Base-by-base conservation (phyloP, 2,797 vertebrate genomes). In the Zalophus californianus region DNA sequence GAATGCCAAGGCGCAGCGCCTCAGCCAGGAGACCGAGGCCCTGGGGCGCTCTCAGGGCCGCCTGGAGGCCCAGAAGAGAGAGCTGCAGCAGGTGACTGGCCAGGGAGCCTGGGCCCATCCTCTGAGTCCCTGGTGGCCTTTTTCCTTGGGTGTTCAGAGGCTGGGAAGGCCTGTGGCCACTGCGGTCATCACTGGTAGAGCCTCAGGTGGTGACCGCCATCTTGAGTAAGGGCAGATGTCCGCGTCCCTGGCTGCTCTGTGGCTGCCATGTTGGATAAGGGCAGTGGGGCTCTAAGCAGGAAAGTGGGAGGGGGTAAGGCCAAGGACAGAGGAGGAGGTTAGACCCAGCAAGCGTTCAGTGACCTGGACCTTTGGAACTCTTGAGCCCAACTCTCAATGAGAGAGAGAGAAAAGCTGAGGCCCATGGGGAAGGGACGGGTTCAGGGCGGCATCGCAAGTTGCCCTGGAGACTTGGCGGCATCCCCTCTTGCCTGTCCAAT, bases 61-160 rank as follows among this genome's bases (percentile, higher is more conserved):
- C 41, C 98, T 99, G 94, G 99, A 99, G 97, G 99, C 99, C 20
- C 99, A 99, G 98, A 99, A 99, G 98, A 99, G 98, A 68, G 99
- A 99, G 97, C 99, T 99, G 97, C 99, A 99, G 92, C 99, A 99
- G 99, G 99, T 99, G 94, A 83, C 58, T 2, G 0, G 16, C 44
- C 7, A 7, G 68, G 72, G 82, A 44, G 14, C 6, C 56, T 1
- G 35, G 44, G 35, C 21, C 27, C n/a, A 4, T 27, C 18, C 3
- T 62, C 52, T 48, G n/a, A 4, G 7, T 14, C 41, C 41, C 60
- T 21, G 16, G 13, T 15, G 41, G 11, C n/a, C 52, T 35, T 23
- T 13, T 21, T 54, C 83, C 68, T 32, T 4, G 6, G 25, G 54
- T 27, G 14, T 77, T n/a, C 16, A 11, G 41, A 70, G 35, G 23